Base-by-base conservation (phyloP, 92 coral and sea anemone genomes). In the Zoanthus sansibaricus region DNA sequence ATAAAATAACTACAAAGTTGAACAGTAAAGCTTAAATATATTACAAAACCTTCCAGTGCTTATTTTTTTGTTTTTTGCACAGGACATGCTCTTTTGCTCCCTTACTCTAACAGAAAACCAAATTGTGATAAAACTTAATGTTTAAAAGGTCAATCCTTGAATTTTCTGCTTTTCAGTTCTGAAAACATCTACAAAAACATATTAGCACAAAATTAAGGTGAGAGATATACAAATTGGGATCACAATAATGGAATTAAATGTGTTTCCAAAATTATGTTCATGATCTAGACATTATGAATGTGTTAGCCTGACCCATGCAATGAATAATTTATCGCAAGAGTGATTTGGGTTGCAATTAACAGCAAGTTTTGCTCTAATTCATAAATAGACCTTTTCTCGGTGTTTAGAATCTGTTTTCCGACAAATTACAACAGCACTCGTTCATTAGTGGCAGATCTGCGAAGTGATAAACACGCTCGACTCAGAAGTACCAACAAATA, bases 291-390 rank as follows among this genome's bases (percentile, higher is more conserved):
- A 49, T 49, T 11, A 62, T 62, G 69, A 62, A 62, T 62, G n/a
- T 62, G 10, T 62, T 62, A 62, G 21, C 69, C 69, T 62, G 69
- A 62, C 69, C 69, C 69, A n/a, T 17, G 30, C 25, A 0, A 62
- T 62, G 69, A 62, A 62, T 62, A 80, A 66, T 64, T 80, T 80
- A 46, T 75, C 20, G 75, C 85, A 80, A 21, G 12, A 51, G 61
- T 46, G 85, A 64, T 80, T 79, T 80, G 21, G 20, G 61, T 72
- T 17, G 59, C 54, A 80, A 64, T 80, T 80, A 67, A 71, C 21
- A 66, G 45, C 59, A 46, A 69, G 10, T 11, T 69, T 9, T 20
- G 59, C 9, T 62, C 20, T 30, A 52, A 56, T 78, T 61, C 42
- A 32, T 42, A 42, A 61, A 58, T 78, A 54, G 9, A 78, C 44